phyloP scores from a whole-genome alignment of 2,797 vertebrate species.

The Ambastaia sidthimunki region DNA sequence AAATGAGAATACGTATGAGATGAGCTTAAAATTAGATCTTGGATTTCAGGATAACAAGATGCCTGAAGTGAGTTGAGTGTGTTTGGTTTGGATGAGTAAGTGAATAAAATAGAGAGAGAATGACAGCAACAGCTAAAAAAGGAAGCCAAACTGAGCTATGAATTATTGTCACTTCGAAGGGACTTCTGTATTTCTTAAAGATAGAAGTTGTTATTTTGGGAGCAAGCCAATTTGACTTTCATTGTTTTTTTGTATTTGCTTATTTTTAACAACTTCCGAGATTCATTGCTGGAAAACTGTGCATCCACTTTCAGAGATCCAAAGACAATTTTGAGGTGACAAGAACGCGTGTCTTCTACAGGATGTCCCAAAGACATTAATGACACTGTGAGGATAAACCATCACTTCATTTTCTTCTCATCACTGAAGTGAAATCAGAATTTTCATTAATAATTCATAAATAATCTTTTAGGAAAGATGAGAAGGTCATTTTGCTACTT shows the following conservation, averaged over 20 bases:
- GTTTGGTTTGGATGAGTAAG: constrained; percentile 1
- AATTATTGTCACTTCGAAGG: neutral
- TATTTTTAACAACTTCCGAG: constrained; percentile 11
- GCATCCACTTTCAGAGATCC: constrained; percentile 5
- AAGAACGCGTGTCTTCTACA: neutral
- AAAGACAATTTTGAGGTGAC: constrained; percentile 14
- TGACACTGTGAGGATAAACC: neutral
- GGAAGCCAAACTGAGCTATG: constrained; percentile 7
- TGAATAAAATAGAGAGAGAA: neutral
- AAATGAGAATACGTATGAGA: constrained; percentile 16
- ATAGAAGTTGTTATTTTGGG: neutral
- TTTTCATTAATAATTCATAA: neutral
- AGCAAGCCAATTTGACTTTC: neutral
- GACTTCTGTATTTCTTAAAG: neutral
- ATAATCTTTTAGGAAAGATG: neutral
- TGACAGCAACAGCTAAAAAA: neutral
- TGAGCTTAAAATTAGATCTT: constrained; percentile 6
- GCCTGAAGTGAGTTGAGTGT: constrained; percentile 2
- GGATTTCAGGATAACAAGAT: constrained; percentile 8
- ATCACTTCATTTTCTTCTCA: neutral
- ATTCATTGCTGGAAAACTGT: neutral
- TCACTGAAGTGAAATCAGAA: neutral
- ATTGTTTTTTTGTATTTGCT: too few relatives aligned
- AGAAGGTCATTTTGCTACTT: neutral
- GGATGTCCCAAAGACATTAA: constrained; percentile 4